A percentile compares a stretch with the other conserved stretches of the same genome.
These are phyloP conservation scores for Poecilia latipinna DNA, from an alignment of 2,113 vertebrate genomes.

Conservation along the genomic window DNA sequence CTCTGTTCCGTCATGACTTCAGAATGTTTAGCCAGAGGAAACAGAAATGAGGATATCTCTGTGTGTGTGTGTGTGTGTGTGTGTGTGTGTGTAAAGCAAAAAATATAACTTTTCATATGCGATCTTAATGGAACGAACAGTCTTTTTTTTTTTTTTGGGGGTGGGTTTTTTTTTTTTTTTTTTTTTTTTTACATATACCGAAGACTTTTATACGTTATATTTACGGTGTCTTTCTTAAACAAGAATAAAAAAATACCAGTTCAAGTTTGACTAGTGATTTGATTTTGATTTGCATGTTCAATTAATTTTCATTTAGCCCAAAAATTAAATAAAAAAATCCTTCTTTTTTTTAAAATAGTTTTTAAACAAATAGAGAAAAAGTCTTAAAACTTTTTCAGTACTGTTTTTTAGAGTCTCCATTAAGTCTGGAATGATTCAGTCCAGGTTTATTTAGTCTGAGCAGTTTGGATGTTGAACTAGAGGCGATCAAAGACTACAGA, in stretches of 20 bases:
- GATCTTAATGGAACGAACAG: not conserved
- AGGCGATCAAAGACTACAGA: not conserved
- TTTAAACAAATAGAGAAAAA: too few species aligned
- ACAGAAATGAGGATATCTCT: not conserved
- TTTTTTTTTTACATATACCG: not conserved
- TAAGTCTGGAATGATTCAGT: not conserved
- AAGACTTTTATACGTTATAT: not conserved
- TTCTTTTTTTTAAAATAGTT: too few species aligned
- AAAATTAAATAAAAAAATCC: not conserved
- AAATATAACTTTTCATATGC: not conserved
- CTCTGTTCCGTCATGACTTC: slow-evolving; percentile 30
- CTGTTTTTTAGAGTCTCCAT: not conserved
- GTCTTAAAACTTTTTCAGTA: too few species aligned
- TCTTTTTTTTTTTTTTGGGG: not conserved
- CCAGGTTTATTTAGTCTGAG: not conserved
- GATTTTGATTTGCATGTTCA: not conserved
- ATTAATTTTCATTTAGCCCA: not conserved
- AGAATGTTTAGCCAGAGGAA: slow-evolving; percentile 30
- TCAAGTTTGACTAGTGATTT: not conserved
- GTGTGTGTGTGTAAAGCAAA: not conserved
- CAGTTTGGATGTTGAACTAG: too few species aligned
- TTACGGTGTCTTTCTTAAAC: not conserved
- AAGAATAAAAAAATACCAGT: too few species aligned
- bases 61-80: too few species aligned
- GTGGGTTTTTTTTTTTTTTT: not conserved